A percentile compares a stretch with the other conserved stretches of the same genome.
These are phyloP conservation scores for Corythornis leucogaster DNA, from an alignment of 2,797 vertebrate species.

Conservation along the genomic window DNA sequence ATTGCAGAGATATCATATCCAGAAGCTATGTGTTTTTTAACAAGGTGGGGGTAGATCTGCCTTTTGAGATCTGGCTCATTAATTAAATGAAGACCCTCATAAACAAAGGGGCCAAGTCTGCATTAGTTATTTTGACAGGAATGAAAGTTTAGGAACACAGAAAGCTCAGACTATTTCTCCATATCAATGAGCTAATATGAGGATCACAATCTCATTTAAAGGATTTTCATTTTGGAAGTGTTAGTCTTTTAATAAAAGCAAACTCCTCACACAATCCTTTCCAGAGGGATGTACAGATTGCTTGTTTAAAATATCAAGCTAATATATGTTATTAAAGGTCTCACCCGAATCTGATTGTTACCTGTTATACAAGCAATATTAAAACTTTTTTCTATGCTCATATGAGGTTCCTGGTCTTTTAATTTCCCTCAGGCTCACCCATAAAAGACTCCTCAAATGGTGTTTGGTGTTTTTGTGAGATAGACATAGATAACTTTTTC, in stretches of 20 bases:
- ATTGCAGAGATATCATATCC: not conserved
- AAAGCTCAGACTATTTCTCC: not conserved
- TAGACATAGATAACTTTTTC: not conserved
- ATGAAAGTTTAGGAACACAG: not conserved
- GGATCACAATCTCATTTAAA: not conserved
- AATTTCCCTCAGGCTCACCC: not conserved
- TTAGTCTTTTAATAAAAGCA: not conserved
- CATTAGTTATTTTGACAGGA: not conserved
- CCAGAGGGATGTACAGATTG: not conserved
- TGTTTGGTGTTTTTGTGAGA: not conserved
- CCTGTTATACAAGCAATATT: not conserved
- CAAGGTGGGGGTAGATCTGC: not conserved
- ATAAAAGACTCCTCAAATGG: not conserved
- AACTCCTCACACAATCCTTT: not conserved
- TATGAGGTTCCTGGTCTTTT: not conserved
- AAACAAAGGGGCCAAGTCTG: not conserved
- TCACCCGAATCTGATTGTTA: not conserved
- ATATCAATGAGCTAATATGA: not conserved
- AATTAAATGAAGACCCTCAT: not conserved
- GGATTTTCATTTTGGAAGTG: not conserved
- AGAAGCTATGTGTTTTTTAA: not conserved
- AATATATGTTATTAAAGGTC: not conserved
- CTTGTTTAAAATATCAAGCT: not conserved
- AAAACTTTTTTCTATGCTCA: not conserved
- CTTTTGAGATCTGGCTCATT: not conserved